Evolutionary conservation across 92 coral and sea anemone genomes (phyloP).

Genomic region (Zoanthus sansibaricus): DNA sequence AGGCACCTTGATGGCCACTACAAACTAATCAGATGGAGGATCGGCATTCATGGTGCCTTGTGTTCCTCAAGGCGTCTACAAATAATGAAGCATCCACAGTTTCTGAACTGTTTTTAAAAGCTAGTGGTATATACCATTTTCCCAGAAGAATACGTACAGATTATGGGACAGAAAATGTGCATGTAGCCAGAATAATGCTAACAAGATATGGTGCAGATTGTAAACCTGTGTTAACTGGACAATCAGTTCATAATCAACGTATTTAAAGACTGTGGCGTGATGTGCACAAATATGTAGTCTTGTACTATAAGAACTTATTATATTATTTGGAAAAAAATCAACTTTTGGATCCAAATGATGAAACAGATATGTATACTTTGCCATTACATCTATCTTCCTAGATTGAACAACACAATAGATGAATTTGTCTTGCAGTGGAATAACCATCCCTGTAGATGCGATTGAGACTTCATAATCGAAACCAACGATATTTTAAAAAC

Average conservation of each 20-base stretch:
- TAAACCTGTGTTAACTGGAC: conserved; percentile 31
- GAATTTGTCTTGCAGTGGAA: conserved; percentile 64
- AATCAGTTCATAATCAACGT: conserved; percentile 7
- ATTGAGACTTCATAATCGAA: too few relatives aligned
- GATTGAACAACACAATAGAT: conserved; percentile 30
- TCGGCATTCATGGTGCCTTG: conserved; percentile 49
- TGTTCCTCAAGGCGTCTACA: conserved; percentile 25
- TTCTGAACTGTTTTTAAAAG: background rate
- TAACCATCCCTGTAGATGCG: conserved; percentile 68
- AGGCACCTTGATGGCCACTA: conserved; percentile 27
- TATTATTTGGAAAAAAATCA: background rate
- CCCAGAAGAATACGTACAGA: background rate
- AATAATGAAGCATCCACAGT: conserved; percentile 2
- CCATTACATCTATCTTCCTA: conserved; percentile 31
- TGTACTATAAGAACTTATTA: conserved; percentile 55
- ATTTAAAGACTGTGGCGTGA: conserved; percentile 71
- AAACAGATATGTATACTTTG: conserved; percentile 64
- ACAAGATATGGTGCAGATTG: background rate
- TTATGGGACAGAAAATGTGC: conserved; percentile 1
- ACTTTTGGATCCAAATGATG: conserved; percentile 61
- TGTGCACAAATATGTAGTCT: conserved; percentile 41
- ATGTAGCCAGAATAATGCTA: conserved; percentile 6
- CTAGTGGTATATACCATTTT: background rate
- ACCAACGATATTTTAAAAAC: too few relatives aligned
- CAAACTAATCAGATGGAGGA: conserved; percentile 36